Evolutionary conservation across 1,140 invertebrate species (phyloP), one percentile per base, ranked within the genome.

Genomic region (Drosophila punjabiensis): DNA sequence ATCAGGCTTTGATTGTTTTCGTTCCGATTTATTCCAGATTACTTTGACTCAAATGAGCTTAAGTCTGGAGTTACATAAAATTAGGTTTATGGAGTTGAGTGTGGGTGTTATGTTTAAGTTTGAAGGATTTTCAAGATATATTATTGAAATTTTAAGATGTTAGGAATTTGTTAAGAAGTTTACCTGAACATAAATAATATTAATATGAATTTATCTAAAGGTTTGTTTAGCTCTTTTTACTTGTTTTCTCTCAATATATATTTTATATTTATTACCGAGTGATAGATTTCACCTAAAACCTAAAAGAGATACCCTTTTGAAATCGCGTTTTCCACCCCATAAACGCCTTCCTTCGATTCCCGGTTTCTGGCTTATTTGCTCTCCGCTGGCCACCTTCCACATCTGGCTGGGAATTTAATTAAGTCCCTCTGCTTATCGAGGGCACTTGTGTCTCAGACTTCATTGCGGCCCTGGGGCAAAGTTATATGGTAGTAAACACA

Each of bases 331-430:
- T 48, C 7, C 5, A 4, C 62, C 5, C n/a, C 16, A 64, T 64
- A 64, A 64, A 43, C 37, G 3, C 5, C 30, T 47, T 28, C 10
- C 0, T 10, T 33, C 16, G 16, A 30, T 11, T 47, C 24, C 24
- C 30, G 30, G 30, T 16, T 5, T 47, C 18, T 28, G 18, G 7
- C 62, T 37, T 64, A 48, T 64, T 67, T 65, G 39, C 28, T 35
- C 55, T 67, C 30, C 60, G 20, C 33, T 64, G 41, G 30, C 68
- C 68, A 32, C 68, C 70, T 53, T 52, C 45, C 68, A 20, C 70
- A 71, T 62, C 79, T 64, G 62, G 43, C 48, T 16, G 35, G 45
- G 56, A 86, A 75, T 71, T 86, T 86, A 86, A 86, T 86, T 86
- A 86, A 85, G 80, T 76, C 63, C 39, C 73, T 69, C 79, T 61